These are phyloP conservation scores for Melanaphis sacchari DNA, from an alignment of 1,140 invertebrate species.

Conservation along the genomic window DNA sequence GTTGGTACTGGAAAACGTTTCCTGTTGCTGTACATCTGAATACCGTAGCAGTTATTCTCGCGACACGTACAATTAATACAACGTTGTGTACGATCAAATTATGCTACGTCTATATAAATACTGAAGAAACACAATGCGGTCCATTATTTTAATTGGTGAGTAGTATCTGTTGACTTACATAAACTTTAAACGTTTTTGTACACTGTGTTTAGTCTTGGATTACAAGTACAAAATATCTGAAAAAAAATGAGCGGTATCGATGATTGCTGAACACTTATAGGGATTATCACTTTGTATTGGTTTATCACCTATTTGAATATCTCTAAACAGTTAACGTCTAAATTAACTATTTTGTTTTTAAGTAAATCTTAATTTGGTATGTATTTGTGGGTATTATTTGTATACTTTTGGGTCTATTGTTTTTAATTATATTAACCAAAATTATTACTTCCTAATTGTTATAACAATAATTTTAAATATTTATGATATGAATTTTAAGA, in stretches of 20 bases:
- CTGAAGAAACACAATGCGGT: constrained; percentile 10
- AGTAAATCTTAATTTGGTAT: not conserved
- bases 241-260: not conserved
- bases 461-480: no score
- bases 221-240: not conserved
- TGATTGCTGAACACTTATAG: not conserved
- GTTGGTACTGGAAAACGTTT: not conserved
- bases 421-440: not conserved
- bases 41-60: not conserved
- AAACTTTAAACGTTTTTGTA: not conserved
- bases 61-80: not conserved
- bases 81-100: not conserved
- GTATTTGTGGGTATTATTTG: not conserved
- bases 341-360: not conserved
- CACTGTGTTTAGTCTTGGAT: not conserved
- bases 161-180: not conserved
- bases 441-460: no score
- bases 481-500: no score
- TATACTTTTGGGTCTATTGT: not conserved
- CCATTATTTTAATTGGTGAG: constrained; percentile 17
- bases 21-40: not conserved
- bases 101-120: not conserved
- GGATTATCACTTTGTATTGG: not conserved
- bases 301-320: not conserved
- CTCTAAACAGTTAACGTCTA: not conserved